Evolutionary conservation across 2,888 invertebrate genomes (phyloP).

Genomic region (Drosophila lacicola): DNA sequence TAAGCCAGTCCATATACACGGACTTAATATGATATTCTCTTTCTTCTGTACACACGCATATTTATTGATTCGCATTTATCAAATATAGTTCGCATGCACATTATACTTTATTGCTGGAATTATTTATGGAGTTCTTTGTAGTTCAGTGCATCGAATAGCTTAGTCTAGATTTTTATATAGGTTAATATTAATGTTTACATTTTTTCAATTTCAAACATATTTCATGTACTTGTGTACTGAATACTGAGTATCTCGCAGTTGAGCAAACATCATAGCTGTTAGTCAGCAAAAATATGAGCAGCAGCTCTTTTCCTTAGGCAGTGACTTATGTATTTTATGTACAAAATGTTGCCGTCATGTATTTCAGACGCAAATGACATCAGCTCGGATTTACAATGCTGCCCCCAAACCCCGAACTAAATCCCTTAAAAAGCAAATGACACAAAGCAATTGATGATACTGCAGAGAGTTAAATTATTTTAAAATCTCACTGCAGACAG

Average conservation of each 20-base stretch:
- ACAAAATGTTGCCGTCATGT: slow-evolving; percentile 68
- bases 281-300: slow-evolving; percentile 66
- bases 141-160: background rate
- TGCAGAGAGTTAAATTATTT: slow-evolving; percentile 12
- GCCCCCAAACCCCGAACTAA: slow-evolving; percentile 21
- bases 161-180: background rate
- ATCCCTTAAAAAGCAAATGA: slow-evolving; percentile 33
- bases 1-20: slow-evolving; percentile 14
- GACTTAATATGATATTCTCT: background rate
- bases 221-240: background rate
- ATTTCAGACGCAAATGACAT: slow-evolving; percentile 66
- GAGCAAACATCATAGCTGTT: background rate
- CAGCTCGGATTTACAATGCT: slow-evolving; percentile 43
- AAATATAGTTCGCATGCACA: background rate
- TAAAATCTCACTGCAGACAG: background rate
- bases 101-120: background rate
- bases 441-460: slow-evolving; percentile 26
- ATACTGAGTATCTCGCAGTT: slow-evolving; percentile 11
- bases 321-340: slow-evolving; percentile 31
- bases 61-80: slow-evolving; percentile 2
- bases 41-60: background rate
- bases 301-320: slow-evolving; percentile 19
- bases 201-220: background rate
- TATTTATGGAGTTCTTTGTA: background rate
- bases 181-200: slow-evolving; percentile 11